Evolutionary conservation across 2,888 invertebrate species (phyloP).

Genomic region (Therioaphis trifolii): DNA sequence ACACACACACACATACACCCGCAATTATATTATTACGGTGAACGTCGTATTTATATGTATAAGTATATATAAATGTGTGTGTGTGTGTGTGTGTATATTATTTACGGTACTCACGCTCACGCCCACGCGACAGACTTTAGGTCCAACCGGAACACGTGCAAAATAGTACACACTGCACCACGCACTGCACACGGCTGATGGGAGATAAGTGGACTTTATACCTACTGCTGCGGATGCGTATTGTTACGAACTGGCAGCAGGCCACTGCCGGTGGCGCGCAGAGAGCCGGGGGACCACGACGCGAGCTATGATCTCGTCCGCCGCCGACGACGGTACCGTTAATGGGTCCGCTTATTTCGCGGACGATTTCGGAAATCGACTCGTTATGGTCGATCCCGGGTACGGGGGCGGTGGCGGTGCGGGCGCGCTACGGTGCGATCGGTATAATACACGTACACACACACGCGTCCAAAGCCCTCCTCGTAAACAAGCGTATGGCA

Average conservation of each 20-base stretch:
- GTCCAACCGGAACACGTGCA: too few relatives aligned
- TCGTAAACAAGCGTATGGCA: constrained; percentile 40
- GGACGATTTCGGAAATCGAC: not conserved
- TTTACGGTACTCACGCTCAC: too few relatives aligned
- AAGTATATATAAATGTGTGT: not conserved
- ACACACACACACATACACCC: not conserved
- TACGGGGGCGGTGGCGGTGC: not conserved
- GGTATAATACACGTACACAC: too few relatives aligned
- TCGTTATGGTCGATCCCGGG: not conserved
- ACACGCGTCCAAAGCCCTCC: not conserved
- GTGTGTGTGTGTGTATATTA: not conserved
- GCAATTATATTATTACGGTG: not conserved
- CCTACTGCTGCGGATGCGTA: too few relatives aligned
- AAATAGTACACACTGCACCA: too few relatives aligned
- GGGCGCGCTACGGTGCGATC: too few relatives aligned
- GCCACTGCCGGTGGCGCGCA: too few relatives aligned
- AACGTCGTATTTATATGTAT: not conserved
- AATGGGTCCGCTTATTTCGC: not conserved
- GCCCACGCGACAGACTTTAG: too few relatives aligned
- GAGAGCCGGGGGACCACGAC: not conserved
- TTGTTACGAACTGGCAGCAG: too few relatives aligned
- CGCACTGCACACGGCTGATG: too few relatives aligned
- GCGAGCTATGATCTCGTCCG: not conserved
- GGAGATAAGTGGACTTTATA: too few relatives aligned
- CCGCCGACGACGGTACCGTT: not conserved